Percentiles rank a stretch among this genome's conserved stretches.
phyloP scores from a whole-genome alignment of 2,888 invertebrate species.

The Metellina segmentata region DNA sequence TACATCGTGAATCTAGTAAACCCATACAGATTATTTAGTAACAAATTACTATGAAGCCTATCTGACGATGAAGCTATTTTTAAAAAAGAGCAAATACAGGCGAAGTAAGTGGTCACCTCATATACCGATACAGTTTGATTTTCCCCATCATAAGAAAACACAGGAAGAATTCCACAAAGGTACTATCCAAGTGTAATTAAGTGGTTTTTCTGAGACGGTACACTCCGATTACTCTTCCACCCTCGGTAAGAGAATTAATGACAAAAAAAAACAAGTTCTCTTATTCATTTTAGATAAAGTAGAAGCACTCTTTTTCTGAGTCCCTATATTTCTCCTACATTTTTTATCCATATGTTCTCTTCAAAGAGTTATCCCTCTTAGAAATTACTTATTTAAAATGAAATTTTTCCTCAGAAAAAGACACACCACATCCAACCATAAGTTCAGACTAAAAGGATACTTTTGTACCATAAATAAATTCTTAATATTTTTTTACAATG shows the following conservation, averaged over 20 bases:
- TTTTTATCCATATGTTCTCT: conserved; percentile 10
- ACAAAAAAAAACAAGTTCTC: conserved; percentile 3
- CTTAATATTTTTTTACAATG: conserved; percentile 35
- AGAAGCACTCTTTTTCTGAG: neutral
- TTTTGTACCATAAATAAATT: conserved; percentile 59
- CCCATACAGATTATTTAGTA: too few relatives aligned
- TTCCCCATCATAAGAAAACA: neutral
- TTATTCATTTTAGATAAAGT: conserved; percentile 18
- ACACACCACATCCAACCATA: conserved; percentile 32
- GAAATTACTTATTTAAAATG: conserved; percentile 50
- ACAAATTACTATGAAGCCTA: neutral
- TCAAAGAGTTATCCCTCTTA: conserved; percentile 26
- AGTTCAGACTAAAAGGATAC: conserved; percentile 25
- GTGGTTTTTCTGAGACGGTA: neutral
- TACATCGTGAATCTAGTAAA: too few relatives aligned
- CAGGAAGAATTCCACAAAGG: neutral
- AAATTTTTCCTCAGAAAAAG: conserved; percentile 20
- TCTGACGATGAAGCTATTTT: neutral
- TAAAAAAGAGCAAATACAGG: too few relatives aligned
- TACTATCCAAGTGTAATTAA: conserved; percentile 9
- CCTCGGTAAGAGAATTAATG: conserved; percentile 3
- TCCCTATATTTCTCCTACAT: neutral
- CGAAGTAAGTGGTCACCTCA: too few relatives aligned
- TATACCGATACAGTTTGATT: too few relatives aligned
- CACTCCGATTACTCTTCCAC: neutral